Conservation (phyloP, 2,797 vertebrate species). For the Catamblyrhynchus diadema region DNA sequence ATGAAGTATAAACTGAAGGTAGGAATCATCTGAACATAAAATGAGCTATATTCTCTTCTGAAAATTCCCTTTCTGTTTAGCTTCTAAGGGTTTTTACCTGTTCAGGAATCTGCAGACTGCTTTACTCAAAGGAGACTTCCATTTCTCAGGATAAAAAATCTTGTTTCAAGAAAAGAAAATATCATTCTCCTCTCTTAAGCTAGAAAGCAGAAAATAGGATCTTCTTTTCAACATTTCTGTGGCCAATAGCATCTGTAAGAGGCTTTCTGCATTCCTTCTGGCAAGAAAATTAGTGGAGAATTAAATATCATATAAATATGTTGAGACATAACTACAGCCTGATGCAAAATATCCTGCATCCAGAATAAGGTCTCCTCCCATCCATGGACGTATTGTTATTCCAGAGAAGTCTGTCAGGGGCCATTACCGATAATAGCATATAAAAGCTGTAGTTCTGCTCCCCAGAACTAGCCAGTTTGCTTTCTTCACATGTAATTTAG, state of each 20-base stretch:
- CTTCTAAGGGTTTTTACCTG: neutral
- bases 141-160: neutral
- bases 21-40: neutral
- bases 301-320: neutral
- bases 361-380: neutral
- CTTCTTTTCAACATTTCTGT: neutral
- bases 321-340: neutral
- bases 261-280: neutral
- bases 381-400: neutral
- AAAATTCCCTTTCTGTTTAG: neutral
- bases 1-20: neutral
- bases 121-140: neutral
- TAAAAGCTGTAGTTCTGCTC: neutral
- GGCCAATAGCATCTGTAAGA: accelerated
- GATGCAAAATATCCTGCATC: neutral
- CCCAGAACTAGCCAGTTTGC: neutral
- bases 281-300: neutral
- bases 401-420: neutral
- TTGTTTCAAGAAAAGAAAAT: neutral
- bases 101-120: neutral
- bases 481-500: neutral
- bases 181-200: neutral
- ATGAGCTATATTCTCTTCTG: neutral
- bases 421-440: neutral
- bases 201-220: neutral